phyloP scores from a whole-genome alignment of 2,113 vertebrate species.

The Gymnorhina tibicen region DNA sequence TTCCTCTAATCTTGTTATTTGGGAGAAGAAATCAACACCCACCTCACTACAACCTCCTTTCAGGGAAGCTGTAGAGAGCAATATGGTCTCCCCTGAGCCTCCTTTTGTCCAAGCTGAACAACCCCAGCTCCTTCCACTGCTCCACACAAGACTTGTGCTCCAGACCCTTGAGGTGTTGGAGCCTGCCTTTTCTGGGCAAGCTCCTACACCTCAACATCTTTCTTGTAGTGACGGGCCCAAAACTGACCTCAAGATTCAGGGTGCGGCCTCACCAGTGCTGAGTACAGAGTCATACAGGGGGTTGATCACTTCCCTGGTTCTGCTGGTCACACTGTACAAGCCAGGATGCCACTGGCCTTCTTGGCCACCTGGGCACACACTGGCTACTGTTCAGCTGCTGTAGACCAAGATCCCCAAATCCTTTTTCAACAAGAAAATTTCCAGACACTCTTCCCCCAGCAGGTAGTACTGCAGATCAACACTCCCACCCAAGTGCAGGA shows the following conservation, averaged over 20 bases:
- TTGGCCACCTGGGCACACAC: background rate
- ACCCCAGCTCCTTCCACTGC: rapidly evolving
- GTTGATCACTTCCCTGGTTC: background rate
- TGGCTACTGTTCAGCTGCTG: background rate
- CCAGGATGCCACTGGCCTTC: background rate
- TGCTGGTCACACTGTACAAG: background rate
- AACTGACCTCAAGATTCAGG: background rate
- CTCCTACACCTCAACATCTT: rapidly evolving
- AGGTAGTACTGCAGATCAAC: background rate
- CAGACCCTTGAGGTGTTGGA: no score
- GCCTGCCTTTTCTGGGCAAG: background rate
- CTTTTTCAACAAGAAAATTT: background rate
- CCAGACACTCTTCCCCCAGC: background rate
- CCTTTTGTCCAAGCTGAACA: background rate
- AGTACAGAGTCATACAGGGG: background rate
- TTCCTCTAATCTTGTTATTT: background rate
- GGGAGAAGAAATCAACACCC: background rate
- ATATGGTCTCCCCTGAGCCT: background rate
- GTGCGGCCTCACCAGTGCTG: background rate
- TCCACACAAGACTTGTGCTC: background rate
- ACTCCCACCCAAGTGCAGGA: no score
- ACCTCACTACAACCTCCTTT: background rate
- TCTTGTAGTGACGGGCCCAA: background rate
- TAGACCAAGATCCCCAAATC: background rate
- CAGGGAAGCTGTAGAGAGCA: background rate